Percentiles rank a stretch among this genome's conserved stretches.
phyloP scores from a whole-genome alignment of 1,140 invertebrate species.

The Apis mellifera region DNA sequence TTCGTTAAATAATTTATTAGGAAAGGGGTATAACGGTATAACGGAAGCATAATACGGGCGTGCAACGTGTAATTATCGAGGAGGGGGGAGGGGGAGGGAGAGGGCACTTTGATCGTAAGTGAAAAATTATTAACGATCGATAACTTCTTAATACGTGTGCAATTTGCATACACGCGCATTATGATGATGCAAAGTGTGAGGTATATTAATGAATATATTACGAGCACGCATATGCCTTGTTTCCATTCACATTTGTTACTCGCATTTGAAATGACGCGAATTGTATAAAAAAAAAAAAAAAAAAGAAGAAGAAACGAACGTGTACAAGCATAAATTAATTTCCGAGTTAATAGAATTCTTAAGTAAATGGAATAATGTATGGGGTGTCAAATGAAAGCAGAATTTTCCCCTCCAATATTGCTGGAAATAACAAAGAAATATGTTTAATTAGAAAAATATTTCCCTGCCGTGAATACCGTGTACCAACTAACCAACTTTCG shows the following conservation, averaged over 20 bases:
- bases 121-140: slow-evolving; percentile 25
- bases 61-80: background rate
- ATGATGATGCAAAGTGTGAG: background rate
- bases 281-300: background rate
- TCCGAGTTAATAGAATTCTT: background rate
- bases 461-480: background rate
- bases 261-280: background rate
- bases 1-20: slow-evolving; percentile 20
- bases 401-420: background rate
- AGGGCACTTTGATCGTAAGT: background rate
- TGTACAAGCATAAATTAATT: background rate
- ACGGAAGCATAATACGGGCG: background rate
- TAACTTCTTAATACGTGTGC: background rate
- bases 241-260: background rate
- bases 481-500: too few species aligned
- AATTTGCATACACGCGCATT: background rate
- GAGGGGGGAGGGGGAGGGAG: background rate
- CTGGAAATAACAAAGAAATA: too few species aligned
- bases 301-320: too few species aligned
- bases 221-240: background rate
- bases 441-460: background rate
- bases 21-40: background rate
- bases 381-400: too few species aligned
- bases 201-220: background rate
- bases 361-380: background rate